Evolutionary conservation across 2,888 invertebrate genomes (phyloP).

Genomic region (Mesorhabditis sp.): DNA sequence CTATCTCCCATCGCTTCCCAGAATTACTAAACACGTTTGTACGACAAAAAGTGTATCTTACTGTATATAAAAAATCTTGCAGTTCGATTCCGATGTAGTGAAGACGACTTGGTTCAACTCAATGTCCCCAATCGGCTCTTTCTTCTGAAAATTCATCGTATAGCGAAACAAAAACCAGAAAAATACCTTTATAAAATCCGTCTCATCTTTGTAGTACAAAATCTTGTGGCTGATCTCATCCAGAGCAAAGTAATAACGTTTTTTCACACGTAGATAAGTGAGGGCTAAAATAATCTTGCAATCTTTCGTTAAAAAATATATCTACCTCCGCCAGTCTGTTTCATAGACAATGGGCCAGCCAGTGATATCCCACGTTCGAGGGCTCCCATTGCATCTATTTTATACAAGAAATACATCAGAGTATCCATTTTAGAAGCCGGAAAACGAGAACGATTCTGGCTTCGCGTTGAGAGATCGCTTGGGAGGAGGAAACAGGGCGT

Average conservation of each 20-base stretch:
- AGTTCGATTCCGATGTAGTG: conserved; percentile 38
- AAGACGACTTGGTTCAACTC: conserved; percentile 34
- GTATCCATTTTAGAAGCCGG: too few relatives aligned
- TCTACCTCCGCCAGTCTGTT: conserved; percentile 34
- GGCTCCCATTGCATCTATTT: conserved; percentile 10
- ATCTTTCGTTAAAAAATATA: neutral
- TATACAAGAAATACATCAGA: neutral
- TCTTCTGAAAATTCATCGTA: conserved; percentile 5
- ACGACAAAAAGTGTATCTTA: conserved; percentile 18
- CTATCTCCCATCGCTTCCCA: conserved; percentile 55
- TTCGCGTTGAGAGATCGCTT: too few relatives aligned
- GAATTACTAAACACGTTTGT: conserved; percentile 35
- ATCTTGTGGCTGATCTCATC: conserved; percentile 44
- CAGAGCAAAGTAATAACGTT: conserved; percentile 47
- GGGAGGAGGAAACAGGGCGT: too few relatives aligned
- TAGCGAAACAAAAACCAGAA: neutral
- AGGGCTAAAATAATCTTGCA: conserved; percentile 32
- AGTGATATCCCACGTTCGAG: conserved; percentile 38
- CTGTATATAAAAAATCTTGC: conserved; percentile 43
- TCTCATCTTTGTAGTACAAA: conserved; percentile 45
- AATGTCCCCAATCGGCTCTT: conserved; percentile 31
- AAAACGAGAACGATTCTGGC: too few relatives aligned
- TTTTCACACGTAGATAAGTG: conserved; percentile 34
- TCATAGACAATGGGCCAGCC: conserved; percentile 48
- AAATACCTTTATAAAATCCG: conserved; percentile 35